Base-by-base conservation (phyloP, 2,888 invertebrate genomes). In the Endotricha flammealis region DNA sequence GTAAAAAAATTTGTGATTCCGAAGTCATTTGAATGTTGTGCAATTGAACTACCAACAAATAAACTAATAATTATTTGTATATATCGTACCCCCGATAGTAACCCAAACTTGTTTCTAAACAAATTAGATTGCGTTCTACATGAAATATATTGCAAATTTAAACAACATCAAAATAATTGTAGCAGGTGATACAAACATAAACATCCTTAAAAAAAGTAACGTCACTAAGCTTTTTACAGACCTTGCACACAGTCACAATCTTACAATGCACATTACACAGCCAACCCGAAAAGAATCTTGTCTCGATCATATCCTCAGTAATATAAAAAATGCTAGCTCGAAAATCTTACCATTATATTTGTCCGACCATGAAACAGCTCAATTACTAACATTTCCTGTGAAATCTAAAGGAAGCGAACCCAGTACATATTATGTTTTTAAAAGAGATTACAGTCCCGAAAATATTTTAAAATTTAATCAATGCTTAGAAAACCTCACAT, bases 321-420 rank as follows among this genome's bases (percentile, higher is more conserved):
- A 32, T 25, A 25, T 32, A 13, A 32, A 32, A 14, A 25, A 32
- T 25, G 24, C 32, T 6, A 25, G 5, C 13, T 10, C 14, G 12
- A 17, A 24, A 10, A 11, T 32, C n/a, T n/a, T n/a, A n/a, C n/a
- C n/a, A n/a, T n/a, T n/a, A n/a, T n/a, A n/a, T n/a, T n/a, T n/a
- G n/a, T n/a, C 25, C 8, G 32, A 32, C 13, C 24, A 32, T 22
- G 25, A 32, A 14, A 32, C 32, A 7, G 32, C 32, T 5, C 32
- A 32, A 25, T 2, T 25, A 10, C 11, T 32, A 9, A 17, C 13
- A 25, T 24, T 14, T 25, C 25, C 32, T 14, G 25, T 32, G 3
- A 32, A 24, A 32, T 24, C 14, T 11, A 25, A 24, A 16, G 25
- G 20, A 20, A 4, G 4, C 2, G 20, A 31, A 31, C 23, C 10